These are phyloP conservation scores for Streptopelia turtur DNA, from an alignment of 2,797 vertebrate genomes.

Conservation along the genomic window DNA sequence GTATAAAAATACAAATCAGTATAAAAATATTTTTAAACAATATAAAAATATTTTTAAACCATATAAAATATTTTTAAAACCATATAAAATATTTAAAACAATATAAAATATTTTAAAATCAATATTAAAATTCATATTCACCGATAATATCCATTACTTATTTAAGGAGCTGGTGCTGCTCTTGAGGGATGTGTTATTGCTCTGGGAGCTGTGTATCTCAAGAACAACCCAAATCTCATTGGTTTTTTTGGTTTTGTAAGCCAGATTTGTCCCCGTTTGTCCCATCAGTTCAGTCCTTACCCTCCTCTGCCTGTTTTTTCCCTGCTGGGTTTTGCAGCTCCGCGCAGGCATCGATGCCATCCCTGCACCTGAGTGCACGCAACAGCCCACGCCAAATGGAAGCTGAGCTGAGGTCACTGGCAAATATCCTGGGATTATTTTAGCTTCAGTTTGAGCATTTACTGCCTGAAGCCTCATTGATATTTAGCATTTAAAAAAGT, in stretches of 20 bases:
- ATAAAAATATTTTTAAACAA: no score
- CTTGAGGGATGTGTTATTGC: rapidly evolving
- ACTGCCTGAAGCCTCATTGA: background rate
- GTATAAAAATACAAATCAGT: no score
- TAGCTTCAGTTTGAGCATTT: background rate
- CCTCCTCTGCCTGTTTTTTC: background rate
- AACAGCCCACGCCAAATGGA: background rate
- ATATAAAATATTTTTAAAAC: background rate
- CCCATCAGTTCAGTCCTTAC: rapidly evolving
- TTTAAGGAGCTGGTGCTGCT: background rate
- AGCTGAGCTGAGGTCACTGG: background rate
- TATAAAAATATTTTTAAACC: background rate
- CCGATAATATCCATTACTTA: background rate
- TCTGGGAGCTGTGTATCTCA: rapidly evolving
- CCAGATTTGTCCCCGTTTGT: background rate
- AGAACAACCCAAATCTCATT: background rate
- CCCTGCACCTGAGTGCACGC: background rate
- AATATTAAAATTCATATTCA: rapidly evolving
- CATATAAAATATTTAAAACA: background rate
- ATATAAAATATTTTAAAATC: background rate
- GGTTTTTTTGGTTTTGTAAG: background rate
- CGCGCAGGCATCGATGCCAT: rapidly evolving
- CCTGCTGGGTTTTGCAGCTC: background rate
- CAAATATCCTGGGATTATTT: background rate
- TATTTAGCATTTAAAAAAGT: background rate